These are phyloP conservation scores for Cuniculus paca DNA, from an alignment of 2,797 vertebrate species.

Conservation along the genomic window DNA sequence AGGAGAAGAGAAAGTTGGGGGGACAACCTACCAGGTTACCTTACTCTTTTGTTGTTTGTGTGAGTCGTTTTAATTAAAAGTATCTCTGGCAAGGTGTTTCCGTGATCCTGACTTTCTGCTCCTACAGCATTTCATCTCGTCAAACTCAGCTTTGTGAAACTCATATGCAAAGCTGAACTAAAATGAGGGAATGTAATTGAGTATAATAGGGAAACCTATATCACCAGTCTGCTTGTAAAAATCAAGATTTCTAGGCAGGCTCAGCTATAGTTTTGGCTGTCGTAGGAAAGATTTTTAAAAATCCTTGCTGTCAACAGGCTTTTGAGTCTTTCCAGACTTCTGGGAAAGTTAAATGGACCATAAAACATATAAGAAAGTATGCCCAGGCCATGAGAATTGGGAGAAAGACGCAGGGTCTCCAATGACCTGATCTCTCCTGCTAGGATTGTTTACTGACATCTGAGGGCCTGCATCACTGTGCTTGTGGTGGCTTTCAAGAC, in stretches of 20 bases:
- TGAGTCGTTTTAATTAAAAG: conserved; percentile 76
- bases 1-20: neutral
- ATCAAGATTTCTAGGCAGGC: conserved; percentile 62
- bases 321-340: conserved; percentile 84
- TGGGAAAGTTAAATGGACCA: conserved; percentile 82
- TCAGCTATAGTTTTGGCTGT: conserved; percentile 78
- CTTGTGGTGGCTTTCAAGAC: neutral
- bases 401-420: conserved; percentile 65
- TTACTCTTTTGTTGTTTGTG: conserved; percentile 62
- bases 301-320: conserved; percentile 83
- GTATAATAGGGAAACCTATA: conserved; percentile 72
- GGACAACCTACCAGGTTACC: conserved; percentile 41
- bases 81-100: conserved; percentile 73
- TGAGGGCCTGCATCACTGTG: neutral
- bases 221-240: conserved; percentile 79
- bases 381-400: conserved; percentile 60
- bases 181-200: conserved; percentile 73
- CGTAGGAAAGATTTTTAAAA: conserved; percentile 82
- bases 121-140: conserved; percentile 76
- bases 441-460: conserved; percentile 40
- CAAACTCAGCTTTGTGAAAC: conserved; percentile 71
- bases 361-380: conserved; percentile 79
- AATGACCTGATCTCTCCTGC: conserved; percentile 6
- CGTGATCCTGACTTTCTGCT: conserved; percentile 69
- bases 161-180: conserved; percentile 67